Evolutionary conservation across 30 jellyfish, hydroid and myxozoan species (phyloP).

Genomic region (Chironex yamaguchii): DNA sequence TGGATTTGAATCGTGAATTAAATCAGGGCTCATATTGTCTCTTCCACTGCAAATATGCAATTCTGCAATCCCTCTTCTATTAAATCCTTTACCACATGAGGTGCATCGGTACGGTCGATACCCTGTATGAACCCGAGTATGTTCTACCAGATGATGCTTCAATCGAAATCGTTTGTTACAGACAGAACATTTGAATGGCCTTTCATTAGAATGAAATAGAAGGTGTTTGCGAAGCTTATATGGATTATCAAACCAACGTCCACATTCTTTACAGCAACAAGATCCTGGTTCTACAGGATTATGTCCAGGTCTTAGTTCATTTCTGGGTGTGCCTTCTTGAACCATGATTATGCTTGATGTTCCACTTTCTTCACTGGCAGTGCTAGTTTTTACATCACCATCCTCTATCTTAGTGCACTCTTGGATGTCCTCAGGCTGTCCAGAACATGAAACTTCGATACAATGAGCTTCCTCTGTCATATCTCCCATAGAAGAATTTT

Average conservation of each 20-base stretch:
- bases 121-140: not conserved
- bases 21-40: not conserved
- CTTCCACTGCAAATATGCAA: not conserved
- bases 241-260: not conserved
- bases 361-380: too few relatives aligned
- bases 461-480: too few relatives aligned
- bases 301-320: too few relatives aligned
- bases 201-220: not conserved
- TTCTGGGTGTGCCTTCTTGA: too few relatives aligned
- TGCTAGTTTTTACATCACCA: too few relatives aligned
- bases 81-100: not conserved
- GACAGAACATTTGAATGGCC: not conserved
- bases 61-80: not conserved
- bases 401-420: too few relatives aligned
- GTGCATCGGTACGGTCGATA: not conserved
- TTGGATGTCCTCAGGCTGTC: too few relatives aligned
- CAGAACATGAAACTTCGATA: too few relatives aligned
- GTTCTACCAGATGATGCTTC: not conserved
- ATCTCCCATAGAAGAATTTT: too few relatives aligned
- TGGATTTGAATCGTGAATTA: not conserved
- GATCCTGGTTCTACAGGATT: too few relatives aligned
- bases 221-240: not conserved
- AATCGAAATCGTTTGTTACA: not conserved
- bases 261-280: not conserved
- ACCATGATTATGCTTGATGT: too few relatives aligned